These are phyloP conservation scores for Heterodera filipjevi DNA, from an alignment of 2,888 invertebrate species.

Conservation along the genomic window DNA sequence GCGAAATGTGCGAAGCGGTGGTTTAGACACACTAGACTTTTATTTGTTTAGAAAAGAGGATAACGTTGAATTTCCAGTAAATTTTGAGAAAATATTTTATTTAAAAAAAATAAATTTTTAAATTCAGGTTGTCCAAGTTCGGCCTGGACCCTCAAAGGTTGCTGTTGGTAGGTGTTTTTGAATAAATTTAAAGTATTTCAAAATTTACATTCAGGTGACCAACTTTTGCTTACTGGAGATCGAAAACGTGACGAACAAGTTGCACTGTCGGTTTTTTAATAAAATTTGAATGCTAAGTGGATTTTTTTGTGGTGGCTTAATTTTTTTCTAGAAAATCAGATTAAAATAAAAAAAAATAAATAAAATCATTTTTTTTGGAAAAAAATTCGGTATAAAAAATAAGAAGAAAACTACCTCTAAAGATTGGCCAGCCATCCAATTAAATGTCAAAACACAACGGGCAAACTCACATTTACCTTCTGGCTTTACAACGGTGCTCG, in stretches of 20 bases:
- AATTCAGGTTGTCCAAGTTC: constrained; percentile 53
- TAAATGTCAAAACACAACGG: constrained; percentile 60
- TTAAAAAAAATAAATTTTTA: too few relatives aligned
- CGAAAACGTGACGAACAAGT: constrained; percentile 56
- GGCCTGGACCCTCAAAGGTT: constrained; percentile 62
- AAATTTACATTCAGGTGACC: constrained; percentile 41
- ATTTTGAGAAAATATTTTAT: too few relatives aligned
- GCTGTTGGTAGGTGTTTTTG: constrained; percentile 45
- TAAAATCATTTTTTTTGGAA: neutral
- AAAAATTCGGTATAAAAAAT: neutral
- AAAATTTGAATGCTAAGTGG: neutral
- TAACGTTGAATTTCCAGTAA: constrained; percentile 57
- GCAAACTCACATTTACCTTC: constrained; percentile 54
- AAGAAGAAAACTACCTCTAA: neutral
- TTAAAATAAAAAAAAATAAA: neutral
- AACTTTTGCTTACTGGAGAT: constrained; percentile 50
- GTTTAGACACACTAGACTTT: constrained; percentile 54
- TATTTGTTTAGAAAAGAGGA: constrained; percentile 62
- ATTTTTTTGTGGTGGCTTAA: too few relatives aligned
- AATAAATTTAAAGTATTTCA: neutral
- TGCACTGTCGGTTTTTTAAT: constrained; percentile 48
- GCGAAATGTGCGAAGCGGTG: constrained; percentile 51
- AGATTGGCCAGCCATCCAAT: constrained; percentile 54
- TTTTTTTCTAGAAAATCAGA: neutral
- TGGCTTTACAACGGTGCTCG: constrained; percentile 64